Evolutionary conservation across 1,140 invertebrate genomes (phyloP).

Genomic region (Lineus longissimus): DNA sequence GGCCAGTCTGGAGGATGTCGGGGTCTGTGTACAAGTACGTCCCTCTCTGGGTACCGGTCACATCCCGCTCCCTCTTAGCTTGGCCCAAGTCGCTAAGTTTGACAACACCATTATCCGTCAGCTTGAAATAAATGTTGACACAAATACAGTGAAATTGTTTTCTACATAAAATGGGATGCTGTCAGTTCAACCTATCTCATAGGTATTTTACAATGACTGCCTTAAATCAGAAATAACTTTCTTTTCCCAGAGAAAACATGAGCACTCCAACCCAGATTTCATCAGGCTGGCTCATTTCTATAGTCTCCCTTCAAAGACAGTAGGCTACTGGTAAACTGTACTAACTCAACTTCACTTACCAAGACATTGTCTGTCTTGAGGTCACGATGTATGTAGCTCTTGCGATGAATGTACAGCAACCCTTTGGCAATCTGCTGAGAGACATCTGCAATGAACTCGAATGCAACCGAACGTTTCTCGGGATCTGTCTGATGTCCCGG

Average conservation of each 20-base stretch:
- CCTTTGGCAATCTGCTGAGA: conserved; percentile 31
- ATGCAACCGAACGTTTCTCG: conserved; percentile 20
- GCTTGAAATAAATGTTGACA: conserved; percentile 21
- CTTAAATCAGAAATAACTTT: too few species aligned
- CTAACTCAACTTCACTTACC: conserved; percentile 25
- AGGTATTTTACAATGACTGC: neutral
- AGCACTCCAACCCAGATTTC: too few species aligned
- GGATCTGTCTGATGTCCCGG: conserved; percentile 11
- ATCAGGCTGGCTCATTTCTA: too few species aligned
- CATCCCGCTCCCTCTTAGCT: conserved; percentile 31
- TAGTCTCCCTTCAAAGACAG: too few species aligned
- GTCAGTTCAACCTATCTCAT: neutral
- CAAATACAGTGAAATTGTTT: neutral
- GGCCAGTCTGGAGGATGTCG: conserved; percentile 27
- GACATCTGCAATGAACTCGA: conserved; percentile 27
- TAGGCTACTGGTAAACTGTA: too few species aligned
- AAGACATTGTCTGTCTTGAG: conserved; percentile 46
- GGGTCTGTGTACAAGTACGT: conserved; percentile 43
- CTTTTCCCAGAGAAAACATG: too few species aligned
- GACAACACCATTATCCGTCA: conserved; percentile 29
- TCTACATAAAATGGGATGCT: neutral
- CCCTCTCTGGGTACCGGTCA: conserved; percentile 33
- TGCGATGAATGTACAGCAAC: conserved; percentile 35
- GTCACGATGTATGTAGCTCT: conserved; percentile 41
- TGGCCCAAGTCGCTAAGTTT: conserved; percentile 45